Base-by-base conservation (phyloP, 2,113 vertebrate genomes). In the Tricholaema leucomelas region DNA sequence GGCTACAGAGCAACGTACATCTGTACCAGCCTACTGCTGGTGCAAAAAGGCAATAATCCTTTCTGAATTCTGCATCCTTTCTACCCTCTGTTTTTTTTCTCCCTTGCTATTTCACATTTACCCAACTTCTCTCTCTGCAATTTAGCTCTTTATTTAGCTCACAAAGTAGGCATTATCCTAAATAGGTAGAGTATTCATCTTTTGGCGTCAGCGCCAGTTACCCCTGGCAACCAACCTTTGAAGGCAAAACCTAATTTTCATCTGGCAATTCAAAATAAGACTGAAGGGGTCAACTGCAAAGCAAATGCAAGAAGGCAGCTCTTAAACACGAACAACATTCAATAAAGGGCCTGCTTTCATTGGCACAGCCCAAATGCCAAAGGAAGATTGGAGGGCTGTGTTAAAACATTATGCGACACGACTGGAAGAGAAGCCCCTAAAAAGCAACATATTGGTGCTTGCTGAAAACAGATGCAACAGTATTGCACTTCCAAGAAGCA, bases 91-190 rank as follows among this genome's bases (percentile, higher is more conserved):
- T n/a, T 23, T 95, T 93, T 95, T 95, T 40, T 14, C 76, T 95
- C 83, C 76, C 88, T 84, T 85, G 86, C 93, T 96, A 97, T 94
- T 97, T 97, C 95, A 92, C 94, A 95, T 97, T 97, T 96, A 96
- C 91, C 77, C 73, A 72, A 87, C 89, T 95, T 93, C 86, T 86
- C 97, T 97, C 95, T 96, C 93, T 97, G 87, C 95, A 98, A 97
- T 97, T 97, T 97, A 97, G 95, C 81, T 97, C 97, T 97, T 98
- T 97, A 97, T 98, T 97, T 97, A 97, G 97, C 96, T 97, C 96
- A 93, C 97, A 98, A 97, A 97, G 96, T 95, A 97, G 94, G 88
- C 97, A 98, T 98, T 98, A 98, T 97, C 94, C 94, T 97, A 97
- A 97, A 92, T 71, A 97, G 97, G 96, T 97, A 97, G 92, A 97